These are phyloP conservation scores for Xylocopa sonorina DNA, from an alignment of 1,140 invertebrate species.

Conservation along the genomic window DNA sequence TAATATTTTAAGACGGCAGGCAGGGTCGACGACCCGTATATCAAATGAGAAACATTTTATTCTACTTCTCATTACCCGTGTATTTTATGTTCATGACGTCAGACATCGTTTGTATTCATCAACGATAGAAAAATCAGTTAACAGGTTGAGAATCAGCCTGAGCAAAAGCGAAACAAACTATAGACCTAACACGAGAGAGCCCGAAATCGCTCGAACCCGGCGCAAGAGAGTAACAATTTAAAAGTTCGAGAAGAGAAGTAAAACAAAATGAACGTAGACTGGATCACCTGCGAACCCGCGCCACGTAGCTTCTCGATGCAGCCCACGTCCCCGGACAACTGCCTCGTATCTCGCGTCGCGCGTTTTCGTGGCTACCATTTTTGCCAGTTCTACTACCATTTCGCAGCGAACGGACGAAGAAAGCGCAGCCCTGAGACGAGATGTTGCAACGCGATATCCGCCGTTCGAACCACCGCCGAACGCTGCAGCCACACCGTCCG, in stretches of 20 bases:
- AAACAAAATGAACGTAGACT: background rate
- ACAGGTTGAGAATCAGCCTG: no score
- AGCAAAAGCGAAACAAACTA: background rate
- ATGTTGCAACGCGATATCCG: constrained; percentile 46
- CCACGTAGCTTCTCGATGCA: background rate
- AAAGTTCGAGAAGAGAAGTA: background rate
- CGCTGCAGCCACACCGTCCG: background rate
- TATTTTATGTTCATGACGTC: no score
- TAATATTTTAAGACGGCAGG: no score
- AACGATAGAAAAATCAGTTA: no score
- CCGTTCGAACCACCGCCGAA: background rate
- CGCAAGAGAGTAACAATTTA: background rate
- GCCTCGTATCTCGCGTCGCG: background rate
- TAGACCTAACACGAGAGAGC: background rate
- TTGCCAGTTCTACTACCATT: background rate
- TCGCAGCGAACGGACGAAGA: background rate
- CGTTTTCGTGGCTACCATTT: constrained; percentile 14
- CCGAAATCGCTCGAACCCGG: background rate
- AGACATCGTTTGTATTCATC: no score
- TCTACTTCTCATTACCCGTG: no score
- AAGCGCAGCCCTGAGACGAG: constrained; percentile 13
- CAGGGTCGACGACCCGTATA: no score
- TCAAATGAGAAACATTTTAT: no score
- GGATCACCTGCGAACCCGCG: background rate
- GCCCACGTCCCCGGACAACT: background rate